Percentiles rank a stretch among this genome's conserved stretches.
These are phyloP conservation scores for Frieseomelitta varia DNA, from an alignment of 1,140 invertebrate species.

Conservation along the genomic window DNA sequence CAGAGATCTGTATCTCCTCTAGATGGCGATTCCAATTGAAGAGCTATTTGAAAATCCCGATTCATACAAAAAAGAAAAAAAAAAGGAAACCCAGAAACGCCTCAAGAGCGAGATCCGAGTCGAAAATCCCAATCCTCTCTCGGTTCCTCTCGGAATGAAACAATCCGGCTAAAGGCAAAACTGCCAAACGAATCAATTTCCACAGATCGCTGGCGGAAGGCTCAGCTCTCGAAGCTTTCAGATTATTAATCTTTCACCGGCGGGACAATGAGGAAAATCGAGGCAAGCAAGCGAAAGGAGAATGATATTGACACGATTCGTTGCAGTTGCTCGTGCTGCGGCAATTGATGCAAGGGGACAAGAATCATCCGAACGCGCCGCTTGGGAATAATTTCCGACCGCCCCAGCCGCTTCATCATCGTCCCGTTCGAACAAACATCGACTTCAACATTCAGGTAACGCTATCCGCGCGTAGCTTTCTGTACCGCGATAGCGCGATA, in stretches of 20 bases:
- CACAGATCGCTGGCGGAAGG: neutral
- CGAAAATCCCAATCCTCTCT: neutral
- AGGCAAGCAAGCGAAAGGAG: neutral
- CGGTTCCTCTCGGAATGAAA: neutral
- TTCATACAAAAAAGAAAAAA: too few species aligned
- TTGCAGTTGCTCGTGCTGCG: conserved; percentile 90
- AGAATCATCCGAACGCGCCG: conserved; percentile 91
- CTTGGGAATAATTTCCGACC: conserved; percentile 97
- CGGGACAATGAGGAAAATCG: too few species aligned
- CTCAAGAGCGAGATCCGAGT: neutral
- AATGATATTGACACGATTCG: conserved; percentile 46
- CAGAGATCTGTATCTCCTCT: too few species aligned
- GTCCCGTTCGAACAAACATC: conserved; percentile 96
- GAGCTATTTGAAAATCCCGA: too few species aligned
- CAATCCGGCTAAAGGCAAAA: neutral
- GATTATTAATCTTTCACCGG: neutral
- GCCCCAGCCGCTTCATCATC: conserved; percentile 93
- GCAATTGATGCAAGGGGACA: conserved; percentile 93
- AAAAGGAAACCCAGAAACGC: too few species aligned
- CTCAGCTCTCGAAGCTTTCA: conserved; percentile 2
- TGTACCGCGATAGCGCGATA: neutral
- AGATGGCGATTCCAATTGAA: too few species aligned
- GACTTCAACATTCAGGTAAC: conserved; percentile 91
- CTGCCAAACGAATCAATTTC: neutral
- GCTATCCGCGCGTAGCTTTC: conserved; percentile 8